Percentiles rank a stretch among this genome's conserved stretches.
Conservation (phyloP, 2,888 invertebrate genomes). For the Clunio marinus region DNA sequence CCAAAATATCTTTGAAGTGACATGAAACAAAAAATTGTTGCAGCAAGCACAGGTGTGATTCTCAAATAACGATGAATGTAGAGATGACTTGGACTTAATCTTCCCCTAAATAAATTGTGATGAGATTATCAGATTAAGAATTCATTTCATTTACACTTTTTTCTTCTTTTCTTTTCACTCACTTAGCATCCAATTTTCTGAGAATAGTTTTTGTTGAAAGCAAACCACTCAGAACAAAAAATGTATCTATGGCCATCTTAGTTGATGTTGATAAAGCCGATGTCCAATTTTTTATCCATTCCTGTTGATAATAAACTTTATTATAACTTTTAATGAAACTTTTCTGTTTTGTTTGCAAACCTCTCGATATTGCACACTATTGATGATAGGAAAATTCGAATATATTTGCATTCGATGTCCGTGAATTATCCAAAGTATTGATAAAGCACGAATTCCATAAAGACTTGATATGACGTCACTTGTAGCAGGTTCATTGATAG, state of each 20-base stretch:
- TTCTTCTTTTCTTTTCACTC: constrained; percentile 40
- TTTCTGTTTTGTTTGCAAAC: no score
- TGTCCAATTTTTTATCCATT: background rate
- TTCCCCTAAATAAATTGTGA: constrained; percentile 42
- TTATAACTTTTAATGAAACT: no score
- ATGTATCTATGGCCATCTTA: constrained; percentile 55
- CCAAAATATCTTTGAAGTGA: constrained; percentile 54
- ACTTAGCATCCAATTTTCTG: constrained; percentile 49
- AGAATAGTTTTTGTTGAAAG: constrained; percentile 40
- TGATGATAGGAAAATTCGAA: background rate
- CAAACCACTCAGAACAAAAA: constrained; percentile 59
- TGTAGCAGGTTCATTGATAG: background rate
- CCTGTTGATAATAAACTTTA: constrained; percentile 12
- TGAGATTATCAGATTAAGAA: background rate
- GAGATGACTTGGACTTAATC: constrained; percentile 48
- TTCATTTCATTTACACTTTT: background rate
- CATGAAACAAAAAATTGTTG: constrained; percentile 53
- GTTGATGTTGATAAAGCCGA: background rate
- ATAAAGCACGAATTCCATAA: constrained; percentile 8
- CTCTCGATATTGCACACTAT: background rate
- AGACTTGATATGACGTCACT: background rate
- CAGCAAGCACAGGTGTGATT: constrained; percentile 56
- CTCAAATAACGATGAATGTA: constrained; percentile 52
- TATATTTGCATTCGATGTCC: background rate
- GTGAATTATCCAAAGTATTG: background rate